These are phyloP conservation scores for Tetranychus truncatus DNA, from an alignment of 2,888 invertebrate species.

Conservation along the genomic window DNA sequence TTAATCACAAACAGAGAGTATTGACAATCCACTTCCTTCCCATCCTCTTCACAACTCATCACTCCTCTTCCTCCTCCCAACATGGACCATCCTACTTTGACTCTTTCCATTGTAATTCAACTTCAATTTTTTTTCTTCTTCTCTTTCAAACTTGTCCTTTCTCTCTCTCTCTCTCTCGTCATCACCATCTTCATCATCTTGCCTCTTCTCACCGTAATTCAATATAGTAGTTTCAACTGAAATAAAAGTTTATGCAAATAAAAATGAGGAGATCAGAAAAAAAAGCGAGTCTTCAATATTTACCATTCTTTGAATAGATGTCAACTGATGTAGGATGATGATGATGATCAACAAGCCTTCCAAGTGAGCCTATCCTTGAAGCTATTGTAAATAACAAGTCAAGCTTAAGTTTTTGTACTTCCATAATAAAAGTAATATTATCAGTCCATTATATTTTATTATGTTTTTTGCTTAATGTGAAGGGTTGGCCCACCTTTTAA, in stretches of 20 bases:
- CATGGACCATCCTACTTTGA: neutral
- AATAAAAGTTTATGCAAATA: neutral
- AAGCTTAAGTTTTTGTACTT: neutral
- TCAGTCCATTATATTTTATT: neutral
- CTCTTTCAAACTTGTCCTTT: neutral
- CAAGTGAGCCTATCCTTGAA: neutral
- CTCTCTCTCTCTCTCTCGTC: neutral
- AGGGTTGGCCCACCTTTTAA: neutral
- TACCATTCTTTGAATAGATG: neutral
- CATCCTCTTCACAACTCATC: neutral
- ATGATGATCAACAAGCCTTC: neutral
- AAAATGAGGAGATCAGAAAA: neutral
- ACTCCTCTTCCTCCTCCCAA: neutral
- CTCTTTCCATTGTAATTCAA: neutral
- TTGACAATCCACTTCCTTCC: neutral
- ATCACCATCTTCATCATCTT: neutral
- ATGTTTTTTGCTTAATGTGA: neutral
- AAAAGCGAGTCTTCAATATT: neutral
- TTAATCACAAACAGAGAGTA: neutral
- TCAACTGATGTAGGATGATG: neutral
- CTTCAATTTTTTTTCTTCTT: neutral
- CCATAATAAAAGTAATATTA: neutral
- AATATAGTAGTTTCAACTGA: neutral
- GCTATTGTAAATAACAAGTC: neutral
- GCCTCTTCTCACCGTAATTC: neutral